Evolutionary conservation across 2,888 invertebrate species (phyloP).

Genomic region (Bellardia bayeri): DNA sequence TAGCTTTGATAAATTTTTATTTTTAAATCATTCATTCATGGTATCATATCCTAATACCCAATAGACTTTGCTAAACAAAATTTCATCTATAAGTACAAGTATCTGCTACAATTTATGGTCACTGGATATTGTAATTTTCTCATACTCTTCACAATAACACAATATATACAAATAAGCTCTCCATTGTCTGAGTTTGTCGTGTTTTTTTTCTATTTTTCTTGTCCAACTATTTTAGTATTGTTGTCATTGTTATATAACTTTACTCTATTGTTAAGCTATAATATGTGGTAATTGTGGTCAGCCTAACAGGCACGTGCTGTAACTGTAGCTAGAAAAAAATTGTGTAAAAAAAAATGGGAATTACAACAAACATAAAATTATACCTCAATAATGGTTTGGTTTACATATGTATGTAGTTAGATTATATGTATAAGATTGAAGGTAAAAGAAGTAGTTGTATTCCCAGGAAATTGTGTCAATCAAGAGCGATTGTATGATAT

Average conservation of each 20-base stretch:
- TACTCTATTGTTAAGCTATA: constrained; percentile 63
- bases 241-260: constrained; percentile 43
- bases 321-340: constrained; percentile 11
- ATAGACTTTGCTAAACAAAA: constrained; percentile 12
- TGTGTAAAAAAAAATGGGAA: constrained; percentile 13
- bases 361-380: constrained; percentile 53
- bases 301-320: constrained; percentile 57
- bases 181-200: constrained; percentile 42
- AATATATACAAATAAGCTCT: constrained; percentile 49
- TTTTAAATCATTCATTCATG: background rate
- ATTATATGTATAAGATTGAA: background rate
- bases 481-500: constrained; percentile 6
- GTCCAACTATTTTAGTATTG: constrained; percentile 19
- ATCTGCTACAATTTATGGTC: constrained; percentile 46
- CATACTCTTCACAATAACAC: constrained; percentile 33
- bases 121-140: constrained; percentile 65
- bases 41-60: constrained; percentile 12
- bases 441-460: background rate
- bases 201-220: background rate
- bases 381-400: constrained; percentile 41
- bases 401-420: constrained; percentile 20
- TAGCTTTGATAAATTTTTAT: background rate
- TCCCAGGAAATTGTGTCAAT: constrained; percentile 55
- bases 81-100: constrained; percentile 31
- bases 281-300: constrained; percentile 71